Evolutionary conservation across 2,888 invertebrate genomes (phyloP), one percentile per base, ranked within the genome.

Genomic region (Hesperia comma): DNA sequence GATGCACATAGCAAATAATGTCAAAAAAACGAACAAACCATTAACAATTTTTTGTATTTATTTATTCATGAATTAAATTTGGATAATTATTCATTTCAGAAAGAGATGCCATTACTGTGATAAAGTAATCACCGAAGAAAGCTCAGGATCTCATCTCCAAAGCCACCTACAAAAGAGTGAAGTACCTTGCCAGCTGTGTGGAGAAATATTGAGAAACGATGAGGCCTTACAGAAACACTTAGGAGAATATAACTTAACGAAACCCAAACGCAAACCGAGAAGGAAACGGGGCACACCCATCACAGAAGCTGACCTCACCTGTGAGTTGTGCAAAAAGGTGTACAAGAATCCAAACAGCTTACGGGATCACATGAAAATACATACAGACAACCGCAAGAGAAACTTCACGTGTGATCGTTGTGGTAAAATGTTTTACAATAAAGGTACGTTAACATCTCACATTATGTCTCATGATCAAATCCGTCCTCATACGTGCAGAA

Each of bases 331-430:
- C 67, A 82, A 87, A 58, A 91, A 91, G 68, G 82, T 90, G 0
- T 91, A 90, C 6, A 91, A 91, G 37, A 73, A 88, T 15, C 77
- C 77, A 0, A 85, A 85, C 53, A 83, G 83, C 41, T 60, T 83
- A 10, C 68, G 81, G n/a, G 90, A 94, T 21, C 96, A 96, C 70
- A 94, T 94, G 67, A 94, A 94, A 74, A 85, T 94, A 0, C 95
- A 96, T 95, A 90, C 81, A 63, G 85, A 90, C 10, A 94, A 92
- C 72, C 81, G 90, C 3, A 86, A 86, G 71, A 77, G 85, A 40
- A 85, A 92, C 43, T 91, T 90, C 67, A 90, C 92, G 0, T 92
- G 92, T 62, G 92, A 92, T 33, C 74, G 90, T 1, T 92, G 92
- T 8, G 92, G 92, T 0, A 92, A 92, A 75, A 90, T 86, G 76